phyloP scores from a whole-genome alignment of 2,888 invertebrate species.

The Drosophila prostipennis region DNA sequence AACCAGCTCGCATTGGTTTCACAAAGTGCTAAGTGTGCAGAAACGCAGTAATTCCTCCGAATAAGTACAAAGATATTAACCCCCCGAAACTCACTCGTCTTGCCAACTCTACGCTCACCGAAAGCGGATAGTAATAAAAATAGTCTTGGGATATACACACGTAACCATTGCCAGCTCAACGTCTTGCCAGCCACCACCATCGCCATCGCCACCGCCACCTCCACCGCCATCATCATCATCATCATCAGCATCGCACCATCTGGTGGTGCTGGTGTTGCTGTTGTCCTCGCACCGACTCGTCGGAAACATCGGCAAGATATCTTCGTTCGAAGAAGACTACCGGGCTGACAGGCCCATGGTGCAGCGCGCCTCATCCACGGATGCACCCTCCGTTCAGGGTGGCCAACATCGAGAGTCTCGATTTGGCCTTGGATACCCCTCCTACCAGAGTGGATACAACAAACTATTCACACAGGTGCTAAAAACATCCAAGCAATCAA shows the following conservation, averaged over 20 bases:
- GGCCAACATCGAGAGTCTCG: conserved; percentile 84
- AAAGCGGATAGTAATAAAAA: not conserved
- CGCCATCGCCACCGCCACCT: conserved; percentile 4
- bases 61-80: not conserved
- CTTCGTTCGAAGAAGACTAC: conserved; percentile 84
- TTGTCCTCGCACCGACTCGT: conserved; percentile 66
- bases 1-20: conserved; percentile 10
- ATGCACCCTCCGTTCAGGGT: conserved; percentile 84
- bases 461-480: conserved; percentile 84
- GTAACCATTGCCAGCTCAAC: conserved; percentile 34
- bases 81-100: not conserved
- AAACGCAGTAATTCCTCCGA: conserved; percentile 1
- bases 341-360: conserved; percentile 85
- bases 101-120: not conserved
- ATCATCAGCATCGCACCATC: conserved; percentile 35
- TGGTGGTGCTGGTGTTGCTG: conserved; percentile 41
- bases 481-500: not conserved
- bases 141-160: conserved; percentile 11
- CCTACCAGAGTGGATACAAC: conserved; percentile 84
- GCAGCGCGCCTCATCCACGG: conserved; percentile 84
- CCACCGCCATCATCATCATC: not conserved
- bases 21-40: not conserved
- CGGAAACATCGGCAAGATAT: conserved; percentile 82
- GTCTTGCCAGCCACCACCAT: conserved; percentile 19
- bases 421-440: conserved; percentile 84